Evolutionary conservation across 1,140 invertebrate genomes (phyloP).

Genomic region (Hesperophylax magnus): DNA sequence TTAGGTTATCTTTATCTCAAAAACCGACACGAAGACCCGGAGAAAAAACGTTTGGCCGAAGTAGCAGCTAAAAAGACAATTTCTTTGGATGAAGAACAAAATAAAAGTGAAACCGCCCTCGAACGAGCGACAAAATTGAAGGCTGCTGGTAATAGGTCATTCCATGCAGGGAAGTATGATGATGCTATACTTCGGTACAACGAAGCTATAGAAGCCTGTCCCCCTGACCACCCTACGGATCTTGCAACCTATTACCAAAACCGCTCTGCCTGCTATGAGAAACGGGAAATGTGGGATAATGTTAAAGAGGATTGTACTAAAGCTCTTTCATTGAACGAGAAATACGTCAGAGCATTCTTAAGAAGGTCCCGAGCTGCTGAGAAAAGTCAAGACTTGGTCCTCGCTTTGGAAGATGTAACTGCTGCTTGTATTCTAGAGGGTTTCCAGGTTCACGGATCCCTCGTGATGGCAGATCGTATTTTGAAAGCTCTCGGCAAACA

Average conservation of each 20-base stretch:
- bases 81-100: constrained; percentile 67
- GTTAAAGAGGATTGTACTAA: constrained; percentile 90
- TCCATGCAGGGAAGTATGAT: constrained; percentile 88
- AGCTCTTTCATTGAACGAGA: constrained; percentile 88
- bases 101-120: constrained; percentile 72
- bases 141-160: constrained; percentile 89
- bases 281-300: constrained; percentile 87
- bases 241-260: constrained; percentile 96
- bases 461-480: constrained; percentile 88
- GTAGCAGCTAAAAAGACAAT: constrained; percentile 71
- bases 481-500: constrained; percentile 84
- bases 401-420: constrained; percentile 92
- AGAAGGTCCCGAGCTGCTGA: constrained; percentile 89
- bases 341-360: constrained; percentile 91
- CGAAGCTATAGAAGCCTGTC: constrained; percentile 89
- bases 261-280: constrained; percentile 94
- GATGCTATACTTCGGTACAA: constrained; percentile 91
- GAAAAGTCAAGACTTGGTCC: constrained; percentile 81
- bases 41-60: constrained; percentile 71
- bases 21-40: constrained; percentile 70
- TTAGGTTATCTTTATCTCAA: constrained; percentile 86
- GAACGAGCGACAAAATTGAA: constrained; percentile 84
- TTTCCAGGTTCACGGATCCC: constrained; percentile 84
- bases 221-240: constrained; percentile 79
- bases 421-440: constrained; percentile 91